Evolutionary conservation across 2,113 vertebrate species (phyloP), one percentile per base, ranked within the genome.

Genomic region (Pseudorasbora parva): DNA sequence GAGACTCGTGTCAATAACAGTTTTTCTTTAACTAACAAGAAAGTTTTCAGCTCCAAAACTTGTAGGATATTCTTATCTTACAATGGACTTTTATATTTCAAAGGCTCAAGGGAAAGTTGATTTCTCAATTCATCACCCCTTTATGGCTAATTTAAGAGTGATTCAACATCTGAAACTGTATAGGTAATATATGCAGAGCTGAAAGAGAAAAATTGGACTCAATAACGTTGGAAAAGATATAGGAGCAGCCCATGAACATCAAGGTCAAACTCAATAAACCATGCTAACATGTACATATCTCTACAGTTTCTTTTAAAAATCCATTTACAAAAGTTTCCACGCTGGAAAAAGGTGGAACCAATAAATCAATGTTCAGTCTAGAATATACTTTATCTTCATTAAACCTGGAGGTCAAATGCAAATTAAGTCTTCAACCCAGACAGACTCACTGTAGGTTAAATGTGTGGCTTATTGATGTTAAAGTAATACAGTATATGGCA

Each of bases 311-410:
- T 47, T 30, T 74, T 41, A 37, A 23, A 60, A 45, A 21, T 60
- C 57, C 41, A 27, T 59, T 74, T 74, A 45, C 37, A 82, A 74
- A 69, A 60, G 51, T 74, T 74, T 45, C 10, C 30, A 14, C 41
- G n/a, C 57, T 74, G n/a, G 51, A 33, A 54, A 51, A 71, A 76
- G 5, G 51, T 15, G 79, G 33, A 23, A 54, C 56, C 49, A 54
- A 56, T 57, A 72, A 68, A 82, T 79, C 27, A 80, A 76, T 84
- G 27, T 51, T 30, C 12, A 64, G 75, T 17, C 30, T 27, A 15
- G 25, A 49, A 54, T 45, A 64, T 64, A 49, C 45, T 75, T 72
- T 85, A 74, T 49, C 84, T 85, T 71, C 77, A 81, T 81, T 80
- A 85, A 23, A 27, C 14, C 47, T 47, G 33, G 19, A 76, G 59